phyloP scores from a whole-genome alignment of 2,113 vertebrate species.

The Sander vitreus region DNA sequence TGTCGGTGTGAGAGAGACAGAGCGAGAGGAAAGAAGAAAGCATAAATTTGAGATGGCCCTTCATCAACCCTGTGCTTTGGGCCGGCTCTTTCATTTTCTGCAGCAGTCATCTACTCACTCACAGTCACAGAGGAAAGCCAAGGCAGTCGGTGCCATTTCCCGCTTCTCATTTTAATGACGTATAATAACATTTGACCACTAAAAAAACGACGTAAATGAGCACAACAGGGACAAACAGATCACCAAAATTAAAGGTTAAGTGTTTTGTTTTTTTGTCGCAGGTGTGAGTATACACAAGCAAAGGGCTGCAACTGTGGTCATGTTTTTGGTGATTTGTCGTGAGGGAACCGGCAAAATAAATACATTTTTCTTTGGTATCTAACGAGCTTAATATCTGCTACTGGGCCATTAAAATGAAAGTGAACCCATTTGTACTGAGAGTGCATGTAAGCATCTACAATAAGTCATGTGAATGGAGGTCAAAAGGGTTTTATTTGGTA shows the following conservation, averaged over 20 bases:
- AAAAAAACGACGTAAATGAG: neutral
- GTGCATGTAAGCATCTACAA: constrained; percentile 7
- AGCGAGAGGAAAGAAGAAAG: constrained; percentile 13
- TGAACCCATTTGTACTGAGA: neutral
- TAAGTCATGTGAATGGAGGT: constrained; percentile 12
- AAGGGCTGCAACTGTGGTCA: neutral
- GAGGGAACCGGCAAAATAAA: neutral
- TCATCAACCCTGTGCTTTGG: constrained; percentile 42
- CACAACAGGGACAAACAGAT: constrained; percentile 30
- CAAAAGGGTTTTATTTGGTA: constrained; percentile 7
- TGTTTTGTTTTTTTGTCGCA: constrained; percentile 3
- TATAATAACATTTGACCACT: constrained; percentile 19
- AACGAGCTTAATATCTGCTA: constrained; percentile 15
- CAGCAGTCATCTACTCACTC: constrained; percentile 23
- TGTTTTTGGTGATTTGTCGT: constrained; percentile 29
- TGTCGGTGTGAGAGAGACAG: neutral
- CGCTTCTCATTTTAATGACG: constrained; percentile 40
- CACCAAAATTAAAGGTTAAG: constrained; percentile 5
- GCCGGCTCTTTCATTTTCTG: neutral
- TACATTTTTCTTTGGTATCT: neutral
- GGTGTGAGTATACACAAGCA: constrained; percentile 1
- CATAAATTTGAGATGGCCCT: constrained; percentile 46
- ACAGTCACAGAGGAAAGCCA: constrained; percentile 24
- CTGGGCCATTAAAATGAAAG: neutral
- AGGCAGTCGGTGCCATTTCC: constrained; percentile 31